Evolutionary conservation across 2,888 invertebrate species (phyloP), one percentile per base, ranked within the genome.

Genomic region (Merodon equestris): DNA sequence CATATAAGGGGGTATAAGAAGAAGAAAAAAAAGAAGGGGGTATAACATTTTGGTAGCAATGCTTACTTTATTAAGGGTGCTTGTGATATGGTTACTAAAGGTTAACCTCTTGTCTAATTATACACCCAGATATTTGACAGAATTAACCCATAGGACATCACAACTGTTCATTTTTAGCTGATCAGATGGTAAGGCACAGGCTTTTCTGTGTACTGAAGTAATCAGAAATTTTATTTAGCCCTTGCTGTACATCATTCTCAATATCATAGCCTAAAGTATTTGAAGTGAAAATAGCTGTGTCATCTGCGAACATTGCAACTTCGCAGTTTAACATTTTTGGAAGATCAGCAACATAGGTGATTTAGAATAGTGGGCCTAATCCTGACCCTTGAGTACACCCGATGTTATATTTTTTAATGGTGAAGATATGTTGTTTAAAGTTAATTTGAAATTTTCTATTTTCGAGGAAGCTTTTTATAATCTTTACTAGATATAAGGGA

Each of bases 251-350:
- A 12, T 48, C 18, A 10, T 9, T 48, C 19, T 48, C 48, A 48
- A 48, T 48, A 18, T 48, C 48, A 19, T 48, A 1, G 17, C 48
- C 18, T 18, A 48, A 1, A 18, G n/a, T 27, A 14, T 27, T 27
- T 19, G 50, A 51, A n/a, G 27, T 27, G 27, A 27, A 51, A 13
- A 51, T 51, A 51, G 50, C 27, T 1, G 34, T 51, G 50, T 51
- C 50, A 27, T 51, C 50, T 0, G 50, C 4, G n/a, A 51, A 51
- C 27, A 27, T 51, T 10, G 50, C 50, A 27, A 51, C 12, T 51
- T 51, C 27, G n/a, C 50, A 51, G 14, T 27, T 51, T 27, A 19
- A 51, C 10, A 51, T 51, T 27, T 51, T 27, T n/a, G 50, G 27
- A 27, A 51, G 27, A 18, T 27, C 50, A n/a, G 50, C 50, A 15